These are phyloP conservation scores for Ailurus styani DNA, from an alignment of 2,113 vertebrate species.

Conservation along the genomic window DNA sequence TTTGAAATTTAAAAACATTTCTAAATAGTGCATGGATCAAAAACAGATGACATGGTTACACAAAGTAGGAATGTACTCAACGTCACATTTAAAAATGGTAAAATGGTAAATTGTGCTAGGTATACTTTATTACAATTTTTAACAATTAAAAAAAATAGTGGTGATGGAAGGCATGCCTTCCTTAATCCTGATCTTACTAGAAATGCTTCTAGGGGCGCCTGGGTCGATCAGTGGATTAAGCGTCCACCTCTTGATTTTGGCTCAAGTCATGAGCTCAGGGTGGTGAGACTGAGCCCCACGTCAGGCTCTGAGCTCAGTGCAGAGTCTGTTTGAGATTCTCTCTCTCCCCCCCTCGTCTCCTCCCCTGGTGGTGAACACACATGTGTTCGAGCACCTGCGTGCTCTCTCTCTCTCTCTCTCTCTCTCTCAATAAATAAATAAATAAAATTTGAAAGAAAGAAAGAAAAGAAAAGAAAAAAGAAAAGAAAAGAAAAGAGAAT, in stretches of 20 bases:
- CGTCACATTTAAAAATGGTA: background rate
- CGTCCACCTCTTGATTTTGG: background rate
- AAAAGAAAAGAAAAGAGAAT: too few relatives aligned
- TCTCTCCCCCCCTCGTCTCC: too few relatives aligned
- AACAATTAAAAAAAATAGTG: background rate
- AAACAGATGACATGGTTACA: background rate
- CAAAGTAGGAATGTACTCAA: background rate
- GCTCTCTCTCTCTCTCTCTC: too few relatives aligned
- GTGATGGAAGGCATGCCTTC: background rate
- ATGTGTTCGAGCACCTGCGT: too few relatives aligned
- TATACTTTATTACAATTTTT: background rate
- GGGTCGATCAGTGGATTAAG: background rate
- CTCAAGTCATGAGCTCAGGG: background rate
- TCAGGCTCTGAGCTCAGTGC: background rate
- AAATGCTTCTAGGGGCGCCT: background rate
- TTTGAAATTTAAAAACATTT: background rate
- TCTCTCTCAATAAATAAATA: background rate
- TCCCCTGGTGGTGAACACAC: too few relatives aligned
- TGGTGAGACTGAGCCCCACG: background rate
- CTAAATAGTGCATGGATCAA: background rate
- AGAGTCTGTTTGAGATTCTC: background rate
- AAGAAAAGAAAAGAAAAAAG: background rate
- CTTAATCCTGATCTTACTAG: background rate
- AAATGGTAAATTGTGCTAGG: fast-evolving
- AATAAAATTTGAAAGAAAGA: too few relatives aligned